phyloP scores from a whole-genome alignment of 2,797 vertebrate genomes.

The Pipistrellus pygmaeus region DNA sequence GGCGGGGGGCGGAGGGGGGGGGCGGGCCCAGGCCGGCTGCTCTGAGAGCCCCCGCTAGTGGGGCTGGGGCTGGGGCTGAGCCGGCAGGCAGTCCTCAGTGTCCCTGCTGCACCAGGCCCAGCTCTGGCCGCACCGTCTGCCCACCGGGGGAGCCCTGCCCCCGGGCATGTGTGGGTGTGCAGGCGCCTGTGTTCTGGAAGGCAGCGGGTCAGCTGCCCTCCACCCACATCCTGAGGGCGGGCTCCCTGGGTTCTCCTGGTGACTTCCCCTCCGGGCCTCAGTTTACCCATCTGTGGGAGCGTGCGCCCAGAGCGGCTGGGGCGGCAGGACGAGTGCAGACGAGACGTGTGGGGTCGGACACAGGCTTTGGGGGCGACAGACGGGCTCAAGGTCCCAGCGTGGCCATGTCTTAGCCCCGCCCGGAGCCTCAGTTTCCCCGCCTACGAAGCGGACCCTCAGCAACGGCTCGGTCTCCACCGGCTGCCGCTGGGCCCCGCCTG shows the following conservation, averaged over 20 bases:
- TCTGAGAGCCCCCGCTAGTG: rapidly evolving
- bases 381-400: background rate
- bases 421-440: background rate
- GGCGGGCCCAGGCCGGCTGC: no score
- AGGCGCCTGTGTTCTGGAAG: background rate
- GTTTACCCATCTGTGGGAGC: background rate
- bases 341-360: rapidly evolving
- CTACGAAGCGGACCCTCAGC: rapidly evolving
- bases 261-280: background rate
- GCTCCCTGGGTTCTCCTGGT: rapidly evolving
- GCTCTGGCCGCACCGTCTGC: rapidly evolving
- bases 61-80: background rate
- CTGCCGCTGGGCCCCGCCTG: background rate
- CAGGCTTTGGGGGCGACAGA: background rate
- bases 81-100: background rate
- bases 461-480: rapidly evolving
- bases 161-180: rapidly evolving
- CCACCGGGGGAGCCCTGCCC: background rate
- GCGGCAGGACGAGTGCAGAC: rapidly evolving
- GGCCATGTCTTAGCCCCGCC: background rate
- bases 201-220: background rate
- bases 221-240: background rate
- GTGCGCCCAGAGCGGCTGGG: background rate
- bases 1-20: no score
- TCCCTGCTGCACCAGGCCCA: background rate